Base-by-base conservation (phyloP, 2,888 invertebrate genomes). In the Julus scandinavius region DNA sequence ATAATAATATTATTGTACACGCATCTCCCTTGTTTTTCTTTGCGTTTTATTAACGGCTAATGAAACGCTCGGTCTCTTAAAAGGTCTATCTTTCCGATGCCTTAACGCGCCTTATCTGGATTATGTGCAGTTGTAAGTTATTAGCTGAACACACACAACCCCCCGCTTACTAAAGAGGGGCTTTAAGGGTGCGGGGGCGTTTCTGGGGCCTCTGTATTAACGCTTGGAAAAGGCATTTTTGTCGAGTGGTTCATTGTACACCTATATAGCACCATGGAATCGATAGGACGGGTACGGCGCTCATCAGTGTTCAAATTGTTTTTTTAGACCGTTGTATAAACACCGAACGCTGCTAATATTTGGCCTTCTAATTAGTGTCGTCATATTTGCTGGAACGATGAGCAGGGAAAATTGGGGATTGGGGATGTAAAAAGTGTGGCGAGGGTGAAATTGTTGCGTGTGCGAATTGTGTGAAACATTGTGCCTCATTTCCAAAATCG, bases 1-100 rank as follows among this genome's bases (percentile, higher is more conserved):
- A 63, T 63, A 63, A 63, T 63, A 63, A 63, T 63, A 63, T 63
- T 63, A 63, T 63, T 63, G 63, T 63, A 63, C 63, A 63, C 63
- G 63, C 63, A 63, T 63, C 63, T 63, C 63, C n/a, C 63, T 63
- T 63, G 63, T 63, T 63, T 63, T 63, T 63, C 63, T 63, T 63
- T 5, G 63, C 63, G 63, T 63, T 15, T 9, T 63, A 63, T 63
- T 63, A 63, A 20, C 63, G 29, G 20, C 63, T 63, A 63, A 63
- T 63, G 63, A 63, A 63, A 63, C 13, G 13, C 63, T 63, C 20
- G 7, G n/a, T 63, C 63, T 63, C 20, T 58, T 58, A 58, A 63
- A 63, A 63, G 63, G 63, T 63, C 63, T 13, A 6, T 63, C 63
- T 63, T 63, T 63, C 63, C 63, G 6, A 15, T 4, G 63, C 63